A percentile compares a stretch with the other conserved stretches of the same genome.
Evolutionary conservation across 2,888 invertebrate genomes (phyloP).

Genomic region (Chalcis sispes): DNA sequence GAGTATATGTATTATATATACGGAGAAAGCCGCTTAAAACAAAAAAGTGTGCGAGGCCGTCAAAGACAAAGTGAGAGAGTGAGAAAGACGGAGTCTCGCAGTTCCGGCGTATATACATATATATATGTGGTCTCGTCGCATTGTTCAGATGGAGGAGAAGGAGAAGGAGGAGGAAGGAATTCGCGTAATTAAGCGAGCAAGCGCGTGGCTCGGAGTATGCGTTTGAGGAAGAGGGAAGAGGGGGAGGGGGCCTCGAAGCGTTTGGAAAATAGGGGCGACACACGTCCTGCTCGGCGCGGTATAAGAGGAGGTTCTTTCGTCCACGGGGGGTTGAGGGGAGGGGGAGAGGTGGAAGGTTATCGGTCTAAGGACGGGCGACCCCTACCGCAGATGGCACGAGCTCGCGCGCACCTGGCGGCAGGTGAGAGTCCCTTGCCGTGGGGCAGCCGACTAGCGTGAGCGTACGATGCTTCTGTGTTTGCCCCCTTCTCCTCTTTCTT

Average conservation of each 20-base stretch:
- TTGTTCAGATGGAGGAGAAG: no score
- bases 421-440: slow-evolving; percentile 59
- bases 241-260: no score
- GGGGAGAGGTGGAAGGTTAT: slow-evolving; percentile 59
- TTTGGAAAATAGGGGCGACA: not conserved
- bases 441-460: slow-evolving; percentile 18
- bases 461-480: not conserved
- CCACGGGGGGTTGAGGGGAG: no score
- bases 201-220: slow-evolving; percentile 7
- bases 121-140: no score
- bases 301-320: no score
- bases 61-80: no score
- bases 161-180: no score
- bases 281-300: slow-evolving; percentile 30
- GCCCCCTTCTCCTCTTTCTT: not conserved
- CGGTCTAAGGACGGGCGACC: slow-evolving; percentile 62
- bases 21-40: no score
- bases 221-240: not conserved
- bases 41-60: no score
- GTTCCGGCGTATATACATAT: no score
- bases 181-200: not conserved
- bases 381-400: slow-evolving; percentile 69
- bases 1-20: no score
- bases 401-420: slow-evolving; percentile 70
- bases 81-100: no score